phyloP scores from a whole-genome alignment of 2,797 vertebrate genomes.

The Delichon dasypus region DNA sequence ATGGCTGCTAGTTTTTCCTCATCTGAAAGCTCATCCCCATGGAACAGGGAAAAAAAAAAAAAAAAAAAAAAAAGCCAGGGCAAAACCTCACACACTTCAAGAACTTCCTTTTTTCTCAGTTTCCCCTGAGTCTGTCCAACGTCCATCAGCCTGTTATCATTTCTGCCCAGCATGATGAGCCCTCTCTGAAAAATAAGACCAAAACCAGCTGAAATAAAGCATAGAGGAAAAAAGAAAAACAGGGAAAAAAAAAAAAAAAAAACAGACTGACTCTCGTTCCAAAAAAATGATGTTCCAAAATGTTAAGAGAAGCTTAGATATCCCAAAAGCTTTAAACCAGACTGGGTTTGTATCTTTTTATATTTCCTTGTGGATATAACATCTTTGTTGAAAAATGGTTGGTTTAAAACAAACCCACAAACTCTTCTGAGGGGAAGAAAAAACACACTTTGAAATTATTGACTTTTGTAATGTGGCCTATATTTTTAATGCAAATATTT shows the following conservation, averaged over 20 bases:
- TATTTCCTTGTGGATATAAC: not conserved
- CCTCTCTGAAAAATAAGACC: not conserved
- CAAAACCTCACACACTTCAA: not conserved
- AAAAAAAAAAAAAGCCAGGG: too few species aligned
- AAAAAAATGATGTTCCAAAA: not conserved
- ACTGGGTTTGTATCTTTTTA: not conserved
- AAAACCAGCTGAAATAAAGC: not conserved
- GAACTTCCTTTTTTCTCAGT: not conserved
- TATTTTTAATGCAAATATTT: conserved; percentile 31
- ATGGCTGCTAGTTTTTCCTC: not conserved
- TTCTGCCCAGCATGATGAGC: not conserved
- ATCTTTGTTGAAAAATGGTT: not conserved
- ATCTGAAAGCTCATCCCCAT: not conserved
- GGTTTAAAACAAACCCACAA: not conserved
- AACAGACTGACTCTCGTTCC: not conserved
- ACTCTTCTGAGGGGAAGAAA: not conserved
- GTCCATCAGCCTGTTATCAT: conserved; percentile 7
- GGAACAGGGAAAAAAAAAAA: not conserved
- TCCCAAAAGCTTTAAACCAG: not conserved
- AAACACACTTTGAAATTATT: not conserved
- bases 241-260: not conserved
- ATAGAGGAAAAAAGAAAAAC: not conserved
- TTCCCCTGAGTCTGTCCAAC: not conserved
- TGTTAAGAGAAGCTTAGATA: not conserved
- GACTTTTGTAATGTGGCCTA: not conserved